These are phyloP conservation scores for Teleogryllus oceanicus DNA, from an alignment of 2,888 invertebrate genomes.

Conservation along the genomic window DNA sequence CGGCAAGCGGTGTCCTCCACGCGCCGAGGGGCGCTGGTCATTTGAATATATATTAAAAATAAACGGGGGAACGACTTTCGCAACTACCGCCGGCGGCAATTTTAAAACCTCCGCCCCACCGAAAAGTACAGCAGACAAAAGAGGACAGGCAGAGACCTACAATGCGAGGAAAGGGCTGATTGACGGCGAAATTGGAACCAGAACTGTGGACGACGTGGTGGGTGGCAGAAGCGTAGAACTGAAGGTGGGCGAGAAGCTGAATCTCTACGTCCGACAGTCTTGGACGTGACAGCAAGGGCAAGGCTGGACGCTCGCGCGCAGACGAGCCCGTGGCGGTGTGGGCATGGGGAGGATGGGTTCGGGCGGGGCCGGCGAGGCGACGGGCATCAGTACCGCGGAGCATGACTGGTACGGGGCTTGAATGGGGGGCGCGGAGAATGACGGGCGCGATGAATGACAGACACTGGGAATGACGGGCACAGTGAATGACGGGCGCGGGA, in stretches of 20 bases:
- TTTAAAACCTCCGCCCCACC: background rate
- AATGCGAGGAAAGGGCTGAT: background rate
- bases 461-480: too few relatives aligned
- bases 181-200: background rate
- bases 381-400: too few relatives aligned
- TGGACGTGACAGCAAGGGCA: background rate
- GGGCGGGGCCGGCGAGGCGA: background rate
- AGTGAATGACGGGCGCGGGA: too few relatives aligned
- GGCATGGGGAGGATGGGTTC: background rate
- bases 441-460: too few relatives aligned
- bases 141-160: background rate
- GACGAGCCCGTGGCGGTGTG: background rate
- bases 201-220: background rate
- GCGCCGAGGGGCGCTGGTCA: background rate
- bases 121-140: background rate
- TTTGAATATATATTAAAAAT: slow-evolving; percentile 18
- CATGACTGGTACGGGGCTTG: too few relatives aligned
- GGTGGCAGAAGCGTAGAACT: background rate
- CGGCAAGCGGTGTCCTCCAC: background rate
- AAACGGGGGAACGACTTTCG: background rate
- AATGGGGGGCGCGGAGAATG: too few relatives aligned
- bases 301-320: background rate
- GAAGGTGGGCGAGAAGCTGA: too few relatives aligned
- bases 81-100: background rate
- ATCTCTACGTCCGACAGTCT: too few relatives aligned